Percentiles rank a stretch among this genome's conserved stretches.
Evolutionary conservation across 2,888 invertebrate genomes (phyloP).

Genomic region (Sepiola atlantica): DNA sequence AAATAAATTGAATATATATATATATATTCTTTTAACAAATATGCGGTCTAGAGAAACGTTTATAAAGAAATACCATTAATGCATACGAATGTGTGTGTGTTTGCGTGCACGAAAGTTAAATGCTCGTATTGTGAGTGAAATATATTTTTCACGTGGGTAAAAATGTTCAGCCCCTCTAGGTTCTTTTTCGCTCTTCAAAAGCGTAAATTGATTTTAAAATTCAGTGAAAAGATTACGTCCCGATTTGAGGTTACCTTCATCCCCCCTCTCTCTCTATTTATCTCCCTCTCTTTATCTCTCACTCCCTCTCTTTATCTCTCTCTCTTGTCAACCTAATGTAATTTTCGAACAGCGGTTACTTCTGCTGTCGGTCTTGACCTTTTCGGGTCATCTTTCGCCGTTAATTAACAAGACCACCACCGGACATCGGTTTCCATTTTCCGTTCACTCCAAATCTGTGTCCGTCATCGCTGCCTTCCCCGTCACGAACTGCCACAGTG

Average conservation of each 20-base stretch:
- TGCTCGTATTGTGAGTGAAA: not conserved
- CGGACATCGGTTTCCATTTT: not conserved
- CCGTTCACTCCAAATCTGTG: not conserved
- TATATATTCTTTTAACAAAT: too few relatives aligned
- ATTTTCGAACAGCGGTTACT: not conserved
- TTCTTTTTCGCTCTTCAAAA: not conserved
- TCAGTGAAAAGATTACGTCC: not conserved
- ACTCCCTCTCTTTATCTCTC: too few relatives aligned
- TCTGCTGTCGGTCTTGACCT: not conserved
- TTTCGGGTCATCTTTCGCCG: not conserved
- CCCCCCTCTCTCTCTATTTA: not conserved
- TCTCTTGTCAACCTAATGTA: not conserved
- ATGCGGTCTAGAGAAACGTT: too few relatives aligned
- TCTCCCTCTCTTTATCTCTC: too few relatives aligned
- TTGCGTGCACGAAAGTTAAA: too few relatives aligned
- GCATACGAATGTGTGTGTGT: too few relatives aligned
- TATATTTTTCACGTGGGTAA: not conserved
- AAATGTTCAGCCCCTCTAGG: not conserved
- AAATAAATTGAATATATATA: too few relatives aligned
- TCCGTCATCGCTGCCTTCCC: not conserved
- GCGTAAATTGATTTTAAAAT: not conserved
- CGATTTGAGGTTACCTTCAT: not conserved
- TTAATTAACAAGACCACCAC: not conserved
- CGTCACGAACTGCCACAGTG: not conserved
- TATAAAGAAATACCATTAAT: too few relatives aligned